Evolutionary conservation across 2,888 invertebrate species (phyloP), one percentile per base, ranked within the genome.

Genomic region (Lasioglossum malachurum): DNA sequence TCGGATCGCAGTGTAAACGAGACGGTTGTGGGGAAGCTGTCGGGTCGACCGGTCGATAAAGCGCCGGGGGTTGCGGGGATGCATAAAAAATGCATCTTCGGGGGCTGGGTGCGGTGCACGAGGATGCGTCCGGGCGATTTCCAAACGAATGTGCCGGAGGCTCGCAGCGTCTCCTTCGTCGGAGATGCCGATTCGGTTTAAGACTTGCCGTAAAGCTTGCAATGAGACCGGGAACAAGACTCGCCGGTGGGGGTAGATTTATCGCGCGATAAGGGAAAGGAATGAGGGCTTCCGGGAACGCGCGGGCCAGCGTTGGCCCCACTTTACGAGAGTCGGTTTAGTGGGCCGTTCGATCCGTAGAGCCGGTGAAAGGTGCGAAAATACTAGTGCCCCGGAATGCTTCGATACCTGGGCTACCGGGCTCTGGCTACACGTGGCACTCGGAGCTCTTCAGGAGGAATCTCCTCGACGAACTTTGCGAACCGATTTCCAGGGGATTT

Each of bases 261-360:
- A 73, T 73, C 19, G 46, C 46, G 49, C 74, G 74, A 49, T 23
- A 44, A 53, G 81, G 69, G 74, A 49, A 86, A 80, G 73, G 23
- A 23, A 49, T 19, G 74, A 23, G 19, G 35, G 49, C 12, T 49
- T 23, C 23, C n/a, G 41, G n/a, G 41, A 41, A 12, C 67, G 67
- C 35, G 67, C 35, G 71, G 71, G 71, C 38, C 69, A 35, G 12
- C 38, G 69, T 31, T 67, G 60, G 67, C 35, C 14, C 23, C 35
- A 38, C 38, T 71, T 71, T 71, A 71, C 71, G 71, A 71, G 71
- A 23, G 19, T n/a, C 41, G 69, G 71, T 71, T 71, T 71, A 71
- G 41, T 38, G 71, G 67, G 41, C 71, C 71, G 71, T 71, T 71
- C 71, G 71, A 41, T 71, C 71, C 38, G 38, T 4, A 4, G 38